Conservation (phyloP, 2,113 vertebrate genomes). For the Sander lucioperca region DNA sequence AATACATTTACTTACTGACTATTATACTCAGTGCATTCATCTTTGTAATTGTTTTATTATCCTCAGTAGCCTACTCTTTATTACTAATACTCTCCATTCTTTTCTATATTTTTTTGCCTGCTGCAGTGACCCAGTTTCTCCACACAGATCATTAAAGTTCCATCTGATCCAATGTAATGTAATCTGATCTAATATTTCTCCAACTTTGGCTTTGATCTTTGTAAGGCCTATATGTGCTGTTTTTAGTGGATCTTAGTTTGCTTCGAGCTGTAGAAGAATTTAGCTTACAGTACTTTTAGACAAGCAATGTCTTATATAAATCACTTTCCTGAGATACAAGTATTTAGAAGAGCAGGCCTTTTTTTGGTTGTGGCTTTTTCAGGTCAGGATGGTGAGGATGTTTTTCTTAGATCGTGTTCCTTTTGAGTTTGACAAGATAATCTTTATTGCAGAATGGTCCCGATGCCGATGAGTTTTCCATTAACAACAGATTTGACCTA, state of each 20-base stretch:
- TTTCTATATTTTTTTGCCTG: conserved; percentile 3
- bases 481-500: not conserved
- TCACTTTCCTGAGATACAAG: not conserved
- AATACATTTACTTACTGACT: not conserved
- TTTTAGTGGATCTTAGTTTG: conserved; percentile 1
- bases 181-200: conserved; percentile 42
- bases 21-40: not conserved
- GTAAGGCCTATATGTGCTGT: not conserved
- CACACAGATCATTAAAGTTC: conserved; percentile 40
- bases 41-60: not conserved
- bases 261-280: not conserved
- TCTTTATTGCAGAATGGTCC: not conserved
- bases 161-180: conserved; percentile 20
- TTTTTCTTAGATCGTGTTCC: not conserved
- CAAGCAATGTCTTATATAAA: not conserved
- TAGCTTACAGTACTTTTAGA: not conserved
- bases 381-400: not conserved
- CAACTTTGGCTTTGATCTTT: conserved; percentile 24
- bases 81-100: not conserved
- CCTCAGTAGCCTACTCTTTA: not conserved
- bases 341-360: not conserved
- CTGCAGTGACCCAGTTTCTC: conserved; percentile 45
- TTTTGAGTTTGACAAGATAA: not conserved
- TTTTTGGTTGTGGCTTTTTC: not conserved
- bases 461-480: not conserved